Percentiles rank a stretch among this genome's conserved stretches.
Evolutionary conservation across 2,888 invertebrate species (phyloP).

Genomic region (Callosobruchus maculatus): DNA sequence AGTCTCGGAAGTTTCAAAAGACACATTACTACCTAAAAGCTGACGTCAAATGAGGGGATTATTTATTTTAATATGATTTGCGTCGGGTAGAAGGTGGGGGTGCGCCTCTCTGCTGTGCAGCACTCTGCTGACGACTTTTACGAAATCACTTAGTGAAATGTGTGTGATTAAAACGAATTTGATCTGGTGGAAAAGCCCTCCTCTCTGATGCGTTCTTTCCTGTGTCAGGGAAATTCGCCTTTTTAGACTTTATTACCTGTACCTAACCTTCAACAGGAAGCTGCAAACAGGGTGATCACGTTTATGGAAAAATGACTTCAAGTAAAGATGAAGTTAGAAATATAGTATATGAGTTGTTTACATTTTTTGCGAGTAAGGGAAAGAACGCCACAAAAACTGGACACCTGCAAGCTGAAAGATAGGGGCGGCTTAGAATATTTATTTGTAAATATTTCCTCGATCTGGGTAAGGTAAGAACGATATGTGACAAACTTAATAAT

Average conservation of each 20-base stretch:
- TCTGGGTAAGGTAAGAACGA: no score
- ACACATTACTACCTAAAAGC: slow-evolving; percentile 35
- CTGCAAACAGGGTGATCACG: background rate
- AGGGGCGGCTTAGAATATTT: no score
- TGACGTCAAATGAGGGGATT: slow-evolving; percentile 39
- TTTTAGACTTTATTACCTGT: slow-evolving; percentile 39
- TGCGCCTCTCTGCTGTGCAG: no score
- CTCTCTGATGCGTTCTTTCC: background rate
- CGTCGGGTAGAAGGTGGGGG: slow-evolving; percentile 31
- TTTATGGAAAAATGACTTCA: no score
- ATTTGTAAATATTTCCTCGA: no score
- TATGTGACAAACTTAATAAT: no score
- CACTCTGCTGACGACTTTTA: slow-evolving; percentile 36
- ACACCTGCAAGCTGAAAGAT: no score
- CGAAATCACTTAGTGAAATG: slow-evolving; percentile 42
- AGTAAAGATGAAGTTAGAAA: no score
- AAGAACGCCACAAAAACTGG: no score
- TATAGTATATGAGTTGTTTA: no score
- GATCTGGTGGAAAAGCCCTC: slow-evolving; percentile 43
- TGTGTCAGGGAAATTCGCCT: slow-evolving; percentile 38
- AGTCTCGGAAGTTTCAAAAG: slow-evolving; percentile 26
- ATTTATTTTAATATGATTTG: slow-evolving; percentile 43
- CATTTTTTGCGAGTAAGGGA: no score
- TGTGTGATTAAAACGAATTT: slow-evolving; percentile 47
- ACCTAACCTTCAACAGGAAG: background rate